Conservation (phyloP, 2,888 invertebrate species). For the Lepidochitona cinerea region DNA sequence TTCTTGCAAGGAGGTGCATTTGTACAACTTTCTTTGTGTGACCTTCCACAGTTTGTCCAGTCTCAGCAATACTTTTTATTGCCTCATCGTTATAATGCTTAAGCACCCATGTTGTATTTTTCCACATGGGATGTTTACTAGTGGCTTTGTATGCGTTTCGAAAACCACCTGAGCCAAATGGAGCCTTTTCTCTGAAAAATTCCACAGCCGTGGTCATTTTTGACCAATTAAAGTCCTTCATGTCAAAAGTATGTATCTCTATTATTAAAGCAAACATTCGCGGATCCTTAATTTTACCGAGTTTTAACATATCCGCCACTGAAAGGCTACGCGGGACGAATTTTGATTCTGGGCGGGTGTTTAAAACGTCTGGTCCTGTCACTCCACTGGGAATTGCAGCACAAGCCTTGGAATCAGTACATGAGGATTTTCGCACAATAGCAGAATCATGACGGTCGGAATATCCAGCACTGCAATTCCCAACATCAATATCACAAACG, state of each 20-base stretch:
- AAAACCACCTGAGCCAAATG: neutral
- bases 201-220: neutral
- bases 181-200: neutral
- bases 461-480: neutral
- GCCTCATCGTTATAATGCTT: neutral
- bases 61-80: neutral
- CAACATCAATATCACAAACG: neutral
- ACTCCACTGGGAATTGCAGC: neutral
- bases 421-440: neutral
- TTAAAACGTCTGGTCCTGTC: too few species aligned
- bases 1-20: neutral
- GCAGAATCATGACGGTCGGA: neutral
- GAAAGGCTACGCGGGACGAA: neutral
- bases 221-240: neutral
- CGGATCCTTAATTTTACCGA: neutral
- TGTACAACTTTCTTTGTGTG: slow-evolving; percentile 1
- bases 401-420: neutral
- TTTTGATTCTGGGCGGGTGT: too few species aligned
- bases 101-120: neutral
- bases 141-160: neutral
- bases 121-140: neutral
- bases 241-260: neutral
- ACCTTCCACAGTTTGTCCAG: neutral
- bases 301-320: neutral
- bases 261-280: neutral